Conservation (phyloP, 2,113 vertebrate genomes). For the Fulica atra region DNA sequence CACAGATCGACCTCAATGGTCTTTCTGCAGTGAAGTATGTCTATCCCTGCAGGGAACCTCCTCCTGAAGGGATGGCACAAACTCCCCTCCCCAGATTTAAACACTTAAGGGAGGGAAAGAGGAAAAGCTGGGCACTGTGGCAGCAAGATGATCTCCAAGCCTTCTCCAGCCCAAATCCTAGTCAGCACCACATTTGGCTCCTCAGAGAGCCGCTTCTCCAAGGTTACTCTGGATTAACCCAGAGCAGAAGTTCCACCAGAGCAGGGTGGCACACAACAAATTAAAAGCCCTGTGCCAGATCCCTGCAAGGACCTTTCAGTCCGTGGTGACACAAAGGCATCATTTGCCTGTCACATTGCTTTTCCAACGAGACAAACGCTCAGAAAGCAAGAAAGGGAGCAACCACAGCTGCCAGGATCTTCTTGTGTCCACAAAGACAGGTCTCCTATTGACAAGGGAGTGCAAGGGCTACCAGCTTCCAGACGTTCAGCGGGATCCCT, state of each 20-base stretch:
- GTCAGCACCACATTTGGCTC: rapidly evolving
- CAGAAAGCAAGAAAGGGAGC: not conserved
- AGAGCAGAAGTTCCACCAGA: not conserved
- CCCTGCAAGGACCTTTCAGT: not conserved
- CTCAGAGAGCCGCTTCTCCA: rapidly evolving
- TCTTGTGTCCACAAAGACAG: not conserved
- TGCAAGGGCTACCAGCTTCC: not conserved
- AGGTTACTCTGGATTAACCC: not conserved
- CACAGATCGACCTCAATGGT: not conserved
- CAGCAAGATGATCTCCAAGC: not conserved
- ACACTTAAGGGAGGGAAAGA: not conserved
- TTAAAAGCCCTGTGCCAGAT: not conserved
- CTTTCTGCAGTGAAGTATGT: rapidly evolving
- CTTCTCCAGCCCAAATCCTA: not conserved
- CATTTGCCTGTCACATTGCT: not conserved
- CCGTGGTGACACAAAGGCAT: not conserved
- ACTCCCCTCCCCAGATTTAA: not conserved
- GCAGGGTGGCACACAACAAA: not conserved
- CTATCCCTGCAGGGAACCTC: not conserved
- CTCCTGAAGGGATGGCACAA: not conserved
- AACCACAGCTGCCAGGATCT: not conserved
- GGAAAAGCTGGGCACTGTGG: rapidly evolving
- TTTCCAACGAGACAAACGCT: not conserved
- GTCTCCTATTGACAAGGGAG: not conserved
- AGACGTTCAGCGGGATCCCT: not conserved